Conservation (phyloP, 2,113 vertebrate genomes). For the Dendrocopos noguchii region DNA sequence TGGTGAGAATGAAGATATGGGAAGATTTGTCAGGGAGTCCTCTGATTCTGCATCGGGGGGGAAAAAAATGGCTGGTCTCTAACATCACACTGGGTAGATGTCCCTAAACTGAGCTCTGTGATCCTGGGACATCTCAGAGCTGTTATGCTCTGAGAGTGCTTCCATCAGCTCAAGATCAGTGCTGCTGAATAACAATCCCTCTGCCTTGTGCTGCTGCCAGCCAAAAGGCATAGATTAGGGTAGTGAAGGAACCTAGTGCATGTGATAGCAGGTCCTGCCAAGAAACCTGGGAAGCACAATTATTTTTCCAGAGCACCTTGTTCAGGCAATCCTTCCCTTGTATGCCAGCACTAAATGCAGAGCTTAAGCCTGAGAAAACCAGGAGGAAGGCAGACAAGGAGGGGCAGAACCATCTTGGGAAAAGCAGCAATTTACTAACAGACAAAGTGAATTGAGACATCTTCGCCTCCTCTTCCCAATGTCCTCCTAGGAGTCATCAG, state of each 20-base stretch:
- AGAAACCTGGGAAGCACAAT: constrained; percentile 12
- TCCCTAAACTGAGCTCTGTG: background rate
- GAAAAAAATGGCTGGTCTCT: background rate
- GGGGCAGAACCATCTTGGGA: background rate
- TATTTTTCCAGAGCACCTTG: background rate
- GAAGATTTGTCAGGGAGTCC: background rate
- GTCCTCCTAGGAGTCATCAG: background rate
- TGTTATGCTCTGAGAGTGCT: background rate
- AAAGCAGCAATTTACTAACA: background rate
- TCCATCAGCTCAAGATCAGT: background rate
- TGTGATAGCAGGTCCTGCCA: background rate
- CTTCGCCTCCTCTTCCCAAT: background rate
- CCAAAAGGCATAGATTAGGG: background rate
- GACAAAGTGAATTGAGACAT: background rate
- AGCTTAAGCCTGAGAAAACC: background rate
- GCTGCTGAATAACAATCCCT: background rate
- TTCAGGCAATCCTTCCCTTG: background rate
- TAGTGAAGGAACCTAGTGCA: background rate
- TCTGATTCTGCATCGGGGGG: background rate
- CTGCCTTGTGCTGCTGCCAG: background rate
- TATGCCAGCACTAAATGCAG: background rate
- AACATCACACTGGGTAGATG: background rate
- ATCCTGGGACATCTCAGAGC: background rate
- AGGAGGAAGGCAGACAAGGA: background rate
- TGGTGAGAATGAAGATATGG: background rate